phyloP scores from a whole-genome alignment of 2,888 invertebrate genomes.

The Plagodis pulveraria region DNA sequence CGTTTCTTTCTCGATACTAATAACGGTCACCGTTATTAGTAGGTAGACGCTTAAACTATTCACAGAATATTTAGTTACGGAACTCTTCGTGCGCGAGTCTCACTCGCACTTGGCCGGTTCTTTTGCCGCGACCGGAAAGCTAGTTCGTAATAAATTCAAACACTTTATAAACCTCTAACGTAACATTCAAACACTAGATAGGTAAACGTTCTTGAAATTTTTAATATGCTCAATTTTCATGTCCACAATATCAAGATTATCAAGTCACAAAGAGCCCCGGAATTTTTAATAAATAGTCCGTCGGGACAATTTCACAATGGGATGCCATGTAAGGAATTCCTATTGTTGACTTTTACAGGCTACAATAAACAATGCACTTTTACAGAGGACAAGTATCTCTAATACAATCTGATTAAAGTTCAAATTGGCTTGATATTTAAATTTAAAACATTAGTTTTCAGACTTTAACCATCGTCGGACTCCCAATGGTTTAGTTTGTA shows the following conservation, averaged over 20 bases:
- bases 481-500: conserved; percentile 13
- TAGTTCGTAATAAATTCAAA: no score
- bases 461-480: conserved; percentile 16
- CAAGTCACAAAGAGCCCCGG: conserved; percentile 46
- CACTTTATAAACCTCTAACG: no score
- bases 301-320: conserved; percentile 61
- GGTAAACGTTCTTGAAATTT: background rate
- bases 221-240: conserved; percentile 34
- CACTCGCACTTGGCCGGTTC: no score
- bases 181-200: background rate
- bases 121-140: no score
- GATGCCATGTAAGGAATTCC: conserved; percentile 56
- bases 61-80: no score
- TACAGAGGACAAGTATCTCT: conserved; percentile 7
- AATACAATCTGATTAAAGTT: conserved; percentile 11
- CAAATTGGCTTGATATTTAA: conserved; percentile 8
- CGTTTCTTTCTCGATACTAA: no score
- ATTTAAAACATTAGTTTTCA: conserved; percentile 15
- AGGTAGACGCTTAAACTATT: no score
- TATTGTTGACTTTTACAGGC: conserved; percentile 62
- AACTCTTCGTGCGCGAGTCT: no score
- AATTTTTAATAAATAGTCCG: conserved; percentile 66
- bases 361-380: conserved; percentile 35
- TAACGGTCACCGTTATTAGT: no score
- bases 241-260: conserved; percentile 41